Evolutionary conservation across 2,113 vertebrate genomes (phyloP), one percentile per base, ranked within the genome.

Genomic region (Psilopsiagon aurifrons): DNA sequence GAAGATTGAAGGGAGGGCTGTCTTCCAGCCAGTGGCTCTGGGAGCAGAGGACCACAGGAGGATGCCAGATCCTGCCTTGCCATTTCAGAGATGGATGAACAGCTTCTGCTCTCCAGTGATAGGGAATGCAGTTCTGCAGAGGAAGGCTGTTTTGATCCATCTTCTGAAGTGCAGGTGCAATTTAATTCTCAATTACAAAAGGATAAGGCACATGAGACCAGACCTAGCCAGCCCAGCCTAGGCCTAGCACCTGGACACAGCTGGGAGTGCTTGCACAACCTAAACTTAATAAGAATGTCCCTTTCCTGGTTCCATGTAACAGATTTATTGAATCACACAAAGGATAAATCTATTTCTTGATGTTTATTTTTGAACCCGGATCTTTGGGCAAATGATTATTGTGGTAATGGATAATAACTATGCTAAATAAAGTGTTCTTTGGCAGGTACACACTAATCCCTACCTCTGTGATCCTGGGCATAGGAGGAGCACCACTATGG

Each of bases 401-500:
- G 64, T 57, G 67, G 20, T 90, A 91, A 81, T 37, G 41, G 28
- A 22, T 88, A 66, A 90, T 39, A 96, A 49, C 29, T 60, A 39
- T 66, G 51, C 73, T 95, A 96, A 71, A 76, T 31, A 39, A 81
- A 55, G 1, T 86, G 25, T 81, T 94, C 51, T 96, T 86, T 67
- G 73, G 3, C 98, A 99, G 99, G 99, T 98, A 98, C 94, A 99
- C 99, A 2, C 95, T 99, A 92, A 98, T 99, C 41, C 98, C 98
- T 37, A 98, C 99, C 55, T 99, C 99, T 9, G 88, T 98, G 51
- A 97, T 99, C 94, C 97, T 99, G 97, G 99, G 99, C 46, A 74
- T 99, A 74, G 99, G 99, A 8, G 99, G 98, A 17, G 98, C 99
- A 7, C 98, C 99, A 0, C 98, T 99, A 79, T 99, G 99, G 99